Conservation (phyloP, 2,113 vertebrate genomes). For the Choloepus hoffmanni region DNA sequence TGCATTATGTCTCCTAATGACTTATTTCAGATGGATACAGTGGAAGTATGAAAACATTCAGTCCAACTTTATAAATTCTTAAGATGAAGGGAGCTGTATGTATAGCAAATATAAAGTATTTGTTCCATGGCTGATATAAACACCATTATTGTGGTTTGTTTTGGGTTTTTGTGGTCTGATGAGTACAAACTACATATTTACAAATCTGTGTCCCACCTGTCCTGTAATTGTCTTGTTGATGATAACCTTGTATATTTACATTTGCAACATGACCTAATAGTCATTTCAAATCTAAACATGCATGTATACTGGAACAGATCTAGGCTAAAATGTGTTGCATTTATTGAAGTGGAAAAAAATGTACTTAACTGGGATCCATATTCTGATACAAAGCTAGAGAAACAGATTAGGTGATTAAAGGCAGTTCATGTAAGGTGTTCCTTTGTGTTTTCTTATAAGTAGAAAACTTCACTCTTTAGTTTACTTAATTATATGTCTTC, state of each 20-base stretch:
- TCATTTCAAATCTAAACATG: neutral
- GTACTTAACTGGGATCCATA: neutral
- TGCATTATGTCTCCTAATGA: neutral
- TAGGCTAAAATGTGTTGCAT: neutral
- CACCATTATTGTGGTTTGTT: neutral
- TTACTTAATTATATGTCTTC: neutral
- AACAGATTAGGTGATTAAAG: neutral
- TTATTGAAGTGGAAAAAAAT: neutral
- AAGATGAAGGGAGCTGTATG: neutral
- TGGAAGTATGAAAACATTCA: neutral
- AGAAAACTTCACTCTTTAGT: neutral
- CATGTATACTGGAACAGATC: neutral
- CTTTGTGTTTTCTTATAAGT: neutral
- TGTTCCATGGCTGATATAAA: neutral
- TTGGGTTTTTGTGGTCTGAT: conserved; percentile 5
- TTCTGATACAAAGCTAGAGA: neutral
- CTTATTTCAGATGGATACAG: neutral
- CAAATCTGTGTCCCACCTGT: neutral
- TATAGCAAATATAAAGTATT: neutral
- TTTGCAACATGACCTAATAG: neutral
- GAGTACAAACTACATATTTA: neutral
- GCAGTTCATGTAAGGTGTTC: neutral
- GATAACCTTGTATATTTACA: neutral
- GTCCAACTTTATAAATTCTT: conserved; percentile 45
- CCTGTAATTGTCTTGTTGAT: neutral